phyloP scores from a whole-genome alignment of 2,113 vertebrate species.

The Thermophis baileyi region DNA sequence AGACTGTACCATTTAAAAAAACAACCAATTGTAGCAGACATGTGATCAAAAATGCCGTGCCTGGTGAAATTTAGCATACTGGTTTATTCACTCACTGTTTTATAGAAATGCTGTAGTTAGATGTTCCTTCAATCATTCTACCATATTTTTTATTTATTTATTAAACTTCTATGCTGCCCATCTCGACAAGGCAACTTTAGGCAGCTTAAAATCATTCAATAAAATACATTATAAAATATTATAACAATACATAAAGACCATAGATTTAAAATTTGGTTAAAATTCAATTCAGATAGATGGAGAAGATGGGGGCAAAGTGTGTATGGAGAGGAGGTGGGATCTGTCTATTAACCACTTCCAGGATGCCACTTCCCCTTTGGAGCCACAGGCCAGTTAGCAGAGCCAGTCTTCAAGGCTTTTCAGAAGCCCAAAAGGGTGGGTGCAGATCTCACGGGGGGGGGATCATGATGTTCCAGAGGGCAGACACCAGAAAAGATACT shows the following conservation, averaged over 20 bases:
- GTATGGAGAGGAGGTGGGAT: neutral
- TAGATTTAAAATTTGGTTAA: neutral
- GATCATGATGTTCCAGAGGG: neutral
- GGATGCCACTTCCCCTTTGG: neutral
- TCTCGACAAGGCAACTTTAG: neutral
- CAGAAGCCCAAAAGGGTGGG: neutral
- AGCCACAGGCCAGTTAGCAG: neutral
- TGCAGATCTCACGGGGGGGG: neutral
- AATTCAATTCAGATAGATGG: neutral
- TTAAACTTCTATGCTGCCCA: neutral
- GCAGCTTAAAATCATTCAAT: neutral
- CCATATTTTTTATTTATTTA: neutral
- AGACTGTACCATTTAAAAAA: neutral
- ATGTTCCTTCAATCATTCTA: neutral
- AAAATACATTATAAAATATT: neutral
- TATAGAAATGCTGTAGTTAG: neutral
- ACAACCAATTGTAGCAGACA: neutral
- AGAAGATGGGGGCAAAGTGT: neutral
- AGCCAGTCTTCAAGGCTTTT: neutral
- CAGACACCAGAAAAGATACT: neutral
- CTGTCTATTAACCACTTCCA: neutral
- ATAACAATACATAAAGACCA: neutral
- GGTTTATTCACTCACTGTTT: neutral
- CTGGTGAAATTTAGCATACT: neutral
- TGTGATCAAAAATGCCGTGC: neutral